A percentile compares a stretch with the other conserved stretches of the same genome.
Evolutionary conservation across 2,888 invertebrate genomes (phyloP).

Genomic region (Tholera decimalis): DNA sequence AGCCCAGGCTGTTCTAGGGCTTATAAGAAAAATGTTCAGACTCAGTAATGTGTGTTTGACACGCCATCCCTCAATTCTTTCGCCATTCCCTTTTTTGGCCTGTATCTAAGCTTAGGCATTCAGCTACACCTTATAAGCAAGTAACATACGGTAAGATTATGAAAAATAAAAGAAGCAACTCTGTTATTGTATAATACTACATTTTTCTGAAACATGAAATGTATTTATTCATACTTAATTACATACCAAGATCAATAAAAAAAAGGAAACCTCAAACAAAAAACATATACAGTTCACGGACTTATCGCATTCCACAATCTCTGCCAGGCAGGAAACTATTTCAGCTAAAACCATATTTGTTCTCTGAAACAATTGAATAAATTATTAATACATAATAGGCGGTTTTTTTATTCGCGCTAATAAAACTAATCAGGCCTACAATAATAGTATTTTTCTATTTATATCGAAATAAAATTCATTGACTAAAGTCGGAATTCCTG

Average conservation of each 20-base stretch:
- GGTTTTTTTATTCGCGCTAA: neutral
- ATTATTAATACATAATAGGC: no score
- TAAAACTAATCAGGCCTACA: neutral
- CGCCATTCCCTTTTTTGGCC: conserved; percentile 38
- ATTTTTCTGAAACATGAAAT: no score
- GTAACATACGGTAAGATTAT: neutral
- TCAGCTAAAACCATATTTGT: neutral
- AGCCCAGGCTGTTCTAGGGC: conserved; percentile 8
- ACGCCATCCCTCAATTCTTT: conserved; percentile 52
- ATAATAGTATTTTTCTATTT: neutral
- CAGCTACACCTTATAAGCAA: neutral
- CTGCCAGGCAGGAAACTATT: no score
- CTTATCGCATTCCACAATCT: no score
- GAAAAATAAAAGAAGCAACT: neutral
- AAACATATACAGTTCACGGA: no score
- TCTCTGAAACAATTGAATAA: conserved; percentile 5
- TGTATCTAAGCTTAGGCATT: conserved; percentile 17
- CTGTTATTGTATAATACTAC: no score
- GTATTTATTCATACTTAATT: no score
- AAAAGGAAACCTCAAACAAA: no score
- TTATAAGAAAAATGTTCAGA: conserved; percentile 29
- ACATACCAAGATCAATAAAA: no score
- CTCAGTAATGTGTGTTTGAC: conserved; percentile 45
- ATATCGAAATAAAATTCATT: conserved; percentile 12
- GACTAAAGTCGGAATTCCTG: neutral